These are phyloP conservation scores for Penaeus japonicus DNA, from an alignment of 1,140 invertebrate genomes.

Conservation along the genomic window DNA sequence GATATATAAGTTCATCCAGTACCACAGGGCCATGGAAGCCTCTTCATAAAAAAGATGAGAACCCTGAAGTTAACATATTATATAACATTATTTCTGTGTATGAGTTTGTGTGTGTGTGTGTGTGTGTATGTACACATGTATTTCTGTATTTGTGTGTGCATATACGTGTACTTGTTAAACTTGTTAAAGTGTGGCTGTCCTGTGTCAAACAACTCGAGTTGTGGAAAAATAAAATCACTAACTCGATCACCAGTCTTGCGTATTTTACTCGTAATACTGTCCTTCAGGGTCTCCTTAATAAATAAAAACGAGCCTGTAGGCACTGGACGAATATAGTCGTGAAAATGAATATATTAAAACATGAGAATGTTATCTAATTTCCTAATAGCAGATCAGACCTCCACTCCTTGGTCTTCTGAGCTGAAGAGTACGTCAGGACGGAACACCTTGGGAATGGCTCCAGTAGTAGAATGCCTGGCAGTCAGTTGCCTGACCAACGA, in stretches of 20 bases:
- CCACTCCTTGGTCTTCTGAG: slow-evolving; percentile 53
- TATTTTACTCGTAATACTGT: background rate
- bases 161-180: too few relatives aligned
- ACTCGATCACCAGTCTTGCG: too few relatives aligned
- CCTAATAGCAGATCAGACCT: slow-evolving; percentile 46
- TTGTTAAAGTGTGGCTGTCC: too few relatives aligned
- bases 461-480: slow-evolving; percentile 41
- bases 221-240: too few relatives aligned
- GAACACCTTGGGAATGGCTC: slow-evolving; percentile 55
- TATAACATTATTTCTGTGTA: background rate
- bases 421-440: slow-evolving; percentile 53
- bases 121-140: background rate
- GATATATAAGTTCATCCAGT: slow-evolving; percentile 28
- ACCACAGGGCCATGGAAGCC: slow-evolving; percentile 48
- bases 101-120: background rate
- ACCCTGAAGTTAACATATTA: slow-evolving; percentile 32
- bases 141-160: too few relatives aligned
- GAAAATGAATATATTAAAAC: slow-evolving; percentile 31
- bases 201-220: too few relatives aligned
- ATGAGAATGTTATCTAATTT: slow-evolving; percentile 10
- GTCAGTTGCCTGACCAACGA: slow-evolving; percentile 37
- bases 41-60: slow-evolving; percentile 43
- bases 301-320: slow-evolving; percentile 40
- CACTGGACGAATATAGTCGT: slow-evolving; percentile 43
- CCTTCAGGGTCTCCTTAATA: slow-evolving; percentile 41